Conservation (phyloP, 2,888 invertebrate species). For the Athrips mouffetella region DNA sequence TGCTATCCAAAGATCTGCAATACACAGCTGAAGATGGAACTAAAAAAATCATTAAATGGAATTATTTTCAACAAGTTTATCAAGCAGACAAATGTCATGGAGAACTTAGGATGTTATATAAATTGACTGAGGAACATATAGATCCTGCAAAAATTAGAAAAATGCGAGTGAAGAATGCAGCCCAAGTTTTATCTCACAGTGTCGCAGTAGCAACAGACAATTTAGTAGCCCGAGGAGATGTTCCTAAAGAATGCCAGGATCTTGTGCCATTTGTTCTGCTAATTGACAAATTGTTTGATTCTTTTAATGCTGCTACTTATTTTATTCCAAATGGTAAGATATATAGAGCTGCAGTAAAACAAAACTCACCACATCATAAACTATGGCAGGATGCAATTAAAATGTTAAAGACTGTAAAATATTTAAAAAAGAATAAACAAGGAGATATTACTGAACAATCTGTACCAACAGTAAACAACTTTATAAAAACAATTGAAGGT, state of each 20-base stretch:
- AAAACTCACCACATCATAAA: conserved; percentile 18
- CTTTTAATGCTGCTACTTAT: conserved; percentile 19
- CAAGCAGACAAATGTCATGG: too few relatives aligned
- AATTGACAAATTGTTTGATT: conserved; percentile 24
- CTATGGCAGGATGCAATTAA: conserved; percentile 18
- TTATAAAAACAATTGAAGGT: conserved; percentile 34
- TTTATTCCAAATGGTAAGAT: conserved; percentile 22
- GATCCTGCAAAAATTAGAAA: too few relatives aligned
- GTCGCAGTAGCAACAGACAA: too few relatives aligned
- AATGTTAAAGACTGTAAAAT: conserved; percentile 22
- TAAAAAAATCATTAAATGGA: too few relatives aligned
- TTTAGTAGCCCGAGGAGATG: too few relatives aligned
- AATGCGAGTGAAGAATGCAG: too few relatives aligned
- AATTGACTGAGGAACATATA: too few relatives aligned
- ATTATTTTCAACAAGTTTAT: too few relatives aligned
- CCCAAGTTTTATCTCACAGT: too few relatives aligned
- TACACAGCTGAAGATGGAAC: too few relatives aligned
- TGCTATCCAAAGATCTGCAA: too few relatives aligned
- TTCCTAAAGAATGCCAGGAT: not conserved
- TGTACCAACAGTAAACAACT: conserved; percentile 29
- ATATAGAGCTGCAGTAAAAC: conserved; percentile 21
- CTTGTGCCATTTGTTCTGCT: conserved; percentile 8
- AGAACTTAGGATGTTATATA: too few relatives aligned
- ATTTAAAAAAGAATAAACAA: conserved; percentile 9
- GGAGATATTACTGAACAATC: conserved; percentile 25